Base-by-base conservation (phyloP, 2,888 invertebrate species). In the Podotricha telesiphe region DNA sequence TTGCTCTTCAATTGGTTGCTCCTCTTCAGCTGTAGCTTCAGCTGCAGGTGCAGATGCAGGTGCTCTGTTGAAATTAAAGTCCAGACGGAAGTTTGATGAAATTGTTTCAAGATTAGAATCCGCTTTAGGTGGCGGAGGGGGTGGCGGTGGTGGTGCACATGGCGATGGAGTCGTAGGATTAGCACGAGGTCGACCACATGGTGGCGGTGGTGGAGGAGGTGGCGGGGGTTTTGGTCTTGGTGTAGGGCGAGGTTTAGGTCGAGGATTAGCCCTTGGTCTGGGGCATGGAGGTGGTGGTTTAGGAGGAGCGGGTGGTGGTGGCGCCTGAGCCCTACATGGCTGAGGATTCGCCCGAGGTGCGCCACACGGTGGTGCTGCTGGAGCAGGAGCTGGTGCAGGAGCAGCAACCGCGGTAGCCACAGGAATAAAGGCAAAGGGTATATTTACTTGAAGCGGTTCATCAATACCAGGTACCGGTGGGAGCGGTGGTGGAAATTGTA, bases 401-500 rank as follows among this genome's bases (percentile, higher is more conserved):
- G 15, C 58, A 48, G 37, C 42, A 7, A 22, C 67, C 2, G 67
- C 67, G 0, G 77, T 68, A 11, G 71, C 66, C 0, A 78, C 78
- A 2, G 80, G 80, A 0, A 62, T 15, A 1, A 70, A 15, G 5
- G 67, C 68, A 65, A 70, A 11, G 13, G 71, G 66, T 15, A 71
- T 48, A 1, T 86, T 55, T 55, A 55, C 86, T 67, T 88, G 88
- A 47, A 88, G 77, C 50, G 92, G 90, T 2, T 78, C 50, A 67
- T 92, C 89, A 67, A 91, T 86, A 0, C 92, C 91, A 2, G 91
- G 87, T 20, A 93, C 92, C 0, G 88, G 91, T 1, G 87, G 87
- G 7, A 93, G 76, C 13, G 93, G 91, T 45, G 93, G 91, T 40
- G 93, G 93, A 74, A 92, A 90, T 19, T 82, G 83, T 11, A 82